Conservation (phyloP, 2,797 vertebrate genomes). For the Tapera naevia region DNA sequence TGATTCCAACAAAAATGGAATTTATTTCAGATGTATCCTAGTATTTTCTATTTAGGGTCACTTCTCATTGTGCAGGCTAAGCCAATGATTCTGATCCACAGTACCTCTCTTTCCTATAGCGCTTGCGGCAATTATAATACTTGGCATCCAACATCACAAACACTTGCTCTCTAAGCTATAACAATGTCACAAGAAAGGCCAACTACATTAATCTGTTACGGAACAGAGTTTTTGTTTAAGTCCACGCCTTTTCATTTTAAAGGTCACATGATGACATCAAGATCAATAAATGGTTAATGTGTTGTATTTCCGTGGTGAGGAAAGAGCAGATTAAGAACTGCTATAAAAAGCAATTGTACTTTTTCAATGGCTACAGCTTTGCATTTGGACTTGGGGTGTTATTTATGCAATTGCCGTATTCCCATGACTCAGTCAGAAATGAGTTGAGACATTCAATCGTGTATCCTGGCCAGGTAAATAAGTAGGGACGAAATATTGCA, state of each 20-base stretch:
- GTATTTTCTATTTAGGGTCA: background rate
- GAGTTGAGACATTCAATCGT: constrained; percentile 25
- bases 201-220: background rate
- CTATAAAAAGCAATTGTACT: constrained; percentile 6
- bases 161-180: background rate
- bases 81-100: accelerated
- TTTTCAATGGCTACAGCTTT: constrained; percentile 11
- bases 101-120: background rate
- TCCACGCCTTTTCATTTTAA: background rate
- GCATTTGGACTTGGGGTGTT: constrained; percentile 30
- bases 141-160: background rate
- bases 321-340: constrained; percentile 9
- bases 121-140: background rate
- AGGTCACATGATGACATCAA: background rate
- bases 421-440: constrained; percentile 18
- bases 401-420: constrained; percentile 43
- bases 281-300: constrained; percentile 19
- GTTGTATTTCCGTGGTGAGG: background rate
- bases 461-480: constrained; percentile 40
- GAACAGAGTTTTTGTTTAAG: constrained; percentile 3
- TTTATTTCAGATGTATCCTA: background rate
- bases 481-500: constrained; percentile 30
- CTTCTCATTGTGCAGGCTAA: background rate
- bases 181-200: background rate
- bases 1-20: background rate